These are phyloP conservation scores for Ephydatia muelleri DNA, from an alignment of 37 sponge, comb jelly and placozoan genomes.

Conservation along the genomic window DNA sequence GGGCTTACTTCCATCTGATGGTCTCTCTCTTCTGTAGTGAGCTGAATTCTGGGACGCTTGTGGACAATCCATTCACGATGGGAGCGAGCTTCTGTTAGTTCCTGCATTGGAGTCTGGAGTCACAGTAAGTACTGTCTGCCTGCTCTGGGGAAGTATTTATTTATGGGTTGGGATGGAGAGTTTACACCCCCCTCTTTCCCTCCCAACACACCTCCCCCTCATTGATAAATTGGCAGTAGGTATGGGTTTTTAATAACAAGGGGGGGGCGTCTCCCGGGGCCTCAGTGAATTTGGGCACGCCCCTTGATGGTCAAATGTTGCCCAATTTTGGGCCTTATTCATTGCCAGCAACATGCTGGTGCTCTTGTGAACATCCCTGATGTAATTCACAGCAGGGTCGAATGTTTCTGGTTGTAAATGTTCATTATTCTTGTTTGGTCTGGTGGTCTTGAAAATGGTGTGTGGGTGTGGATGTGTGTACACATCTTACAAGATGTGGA, in stretches of 20 bases:
- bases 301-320: not conserved
- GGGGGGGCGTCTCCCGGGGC: not conserved
- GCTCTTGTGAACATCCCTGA: not conserved
- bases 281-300: not conserved
- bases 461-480: not conserved
- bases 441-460: not conserved
- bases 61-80: constrained; percentile 53
- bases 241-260: not conserved
- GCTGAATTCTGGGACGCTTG: constrained; percentile 42
- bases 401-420: not conserved
- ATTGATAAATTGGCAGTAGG: not conserved
- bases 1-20: not conserved
- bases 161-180: not conserved
- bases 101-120: constrained; percentile 67
- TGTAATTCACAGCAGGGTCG: no score
- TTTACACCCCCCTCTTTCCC: not conserved
- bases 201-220: not conserved
- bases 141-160: not conserved
- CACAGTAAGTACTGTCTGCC: constrained; percentile 38
- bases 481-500: not conserved
- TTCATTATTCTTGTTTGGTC: not conserved
- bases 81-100: constrained; percentile 44
- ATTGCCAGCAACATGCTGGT: not conserved
- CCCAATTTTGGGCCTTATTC: not conserved
- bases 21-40: constrained; percentile 26